These are phyloP conservation scores for Parnassius smintheus DNA, from an alignment of 2,888 invertebrate genomes.

Conservation along the genomic window DNA sequence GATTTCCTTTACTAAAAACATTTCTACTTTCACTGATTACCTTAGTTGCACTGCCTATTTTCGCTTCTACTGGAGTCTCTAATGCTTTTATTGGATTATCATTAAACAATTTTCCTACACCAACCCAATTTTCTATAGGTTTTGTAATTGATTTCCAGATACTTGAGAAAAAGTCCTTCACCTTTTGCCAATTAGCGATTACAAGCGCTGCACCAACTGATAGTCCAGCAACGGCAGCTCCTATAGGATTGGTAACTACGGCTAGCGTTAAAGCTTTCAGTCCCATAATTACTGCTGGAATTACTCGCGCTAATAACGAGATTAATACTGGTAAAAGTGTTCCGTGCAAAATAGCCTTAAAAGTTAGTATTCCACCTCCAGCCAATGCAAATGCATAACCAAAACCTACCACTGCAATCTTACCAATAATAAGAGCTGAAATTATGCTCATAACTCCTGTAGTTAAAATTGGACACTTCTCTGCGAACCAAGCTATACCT, in stretches of 20 bases:
- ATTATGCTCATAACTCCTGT: slow-evolving; percentile 2
- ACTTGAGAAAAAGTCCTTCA: background rate
- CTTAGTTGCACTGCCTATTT: no score
- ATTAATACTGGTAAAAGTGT: no score
- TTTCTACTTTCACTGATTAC: no score
- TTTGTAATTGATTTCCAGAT: background rate
- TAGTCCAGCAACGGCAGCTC: background rate
- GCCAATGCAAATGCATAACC: background rate
- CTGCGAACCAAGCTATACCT: slow-evolving; percentile 1
- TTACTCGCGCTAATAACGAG: background rate
- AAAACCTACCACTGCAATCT: background rate
- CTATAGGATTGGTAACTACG: background rate
- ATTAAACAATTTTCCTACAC: slow-evolving; percentile 1
- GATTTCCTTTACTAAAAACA: no score
- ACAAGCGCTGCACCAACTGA: background rate
- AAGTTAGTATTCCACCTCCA: background rate
- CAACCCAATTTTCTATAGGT: background rate
- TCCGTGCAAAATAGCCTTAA: slow-evolving; percentile 8
- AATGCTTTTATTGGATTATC: background rate
- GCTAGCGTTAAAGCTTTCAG: background rate
- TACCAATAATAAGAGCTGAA: background rate
- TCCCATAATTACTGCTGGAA: slow-evolving; percentile 1
- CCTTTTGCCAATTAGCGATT: background rate
- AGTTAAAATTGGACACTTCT: slow-evolving; percentile 6
- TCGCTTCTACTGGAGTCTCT: no score